Base-by-base conservation (phyloP, 2,797 vertebrate species). In the Somateria mollissima region DNA sequence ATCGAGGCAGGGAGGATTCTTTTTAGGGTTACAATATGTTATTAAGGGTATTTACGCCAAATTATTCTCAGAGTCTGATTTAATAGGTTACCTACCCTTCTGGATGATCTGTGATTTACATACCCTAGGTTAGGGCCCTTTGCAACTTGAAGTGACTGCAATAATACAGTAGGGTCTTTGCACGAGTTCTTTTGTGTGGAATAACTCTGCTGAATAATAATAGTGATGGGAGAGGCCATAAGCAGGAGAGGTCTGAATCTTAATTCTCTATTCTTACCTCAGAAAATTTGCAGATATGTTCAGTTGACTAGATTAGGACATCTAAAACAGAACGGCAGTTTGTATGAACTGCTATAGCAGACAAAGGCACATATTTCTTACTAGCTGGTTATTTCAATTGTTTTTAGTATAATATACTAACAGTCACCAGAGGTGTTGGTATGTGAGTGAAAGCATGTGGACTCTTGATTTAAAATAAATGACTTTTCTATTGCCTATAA, bases 271-370 rank as follows among this genome's bases (percentile, higher is more conserved):
- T 24, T 94, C 91, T 83, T 85, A 9, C 30, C 27, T 56, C 2
- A 0, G 10, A 70, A 62, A 51, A 66, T 74, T 36, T 27, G 32
- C 32, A 67, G n/a, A 71, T 82, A 11, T 16, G 91, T 84, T 83
- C 53, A 56, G 13, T 2, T 60, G 30, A 61, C 6, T 8, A 56
- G 13, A 54, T 56, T 70, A 43, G 0, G 8, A 0, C 27, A n/a
- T 36, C 27, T 80, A 45, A 67, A 62, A 3, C 36, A 82, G 34
- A 76, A n/a, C 9, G 17, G 41, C 18, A 47, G 7, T 28, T 32
- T 66, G 30, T 70, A 53, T 39, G 19, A 90, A 64, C 24, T 84
- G 32, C 56, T 66, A 15, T 4, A 64, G 2, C 7, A 61, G 53
- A 76, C 28, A 47, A 84, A 81, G 70, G 8, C 77, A 51, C 25